These are phyloP conservation scores for Pseudanteris insignis DNA, from an alignment of 2,888 invertebrate genomes.

Conservation along the genomic window DNA sequence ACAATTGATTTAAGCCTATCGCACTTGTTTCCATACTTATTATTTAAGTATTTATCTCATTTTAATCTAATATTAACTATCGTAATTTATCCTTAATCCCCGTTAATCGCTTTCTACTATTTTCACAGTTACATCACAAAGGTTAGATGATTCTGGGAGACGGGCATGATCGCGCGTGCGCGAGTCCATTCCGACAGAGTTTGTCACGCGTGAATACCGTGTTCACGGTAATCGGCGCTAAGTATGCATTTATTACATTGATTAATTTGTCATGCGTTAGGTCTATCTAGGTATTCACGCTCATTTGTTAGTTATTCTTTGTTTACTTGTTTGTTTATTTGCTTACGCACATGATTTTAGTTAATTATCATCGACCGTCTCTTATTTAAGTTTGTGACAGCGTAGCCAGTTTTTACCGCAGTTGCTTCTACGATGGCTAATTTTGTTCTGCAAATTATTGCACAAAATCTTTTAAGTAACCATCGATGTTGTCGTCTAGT, in stretches of 20 bases:
- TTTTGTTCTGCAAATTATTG: too few relatives aligned
- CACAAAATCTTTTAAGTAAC: constrained; percentile 32
- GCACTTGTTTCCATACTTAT: constrained; percentile 19
- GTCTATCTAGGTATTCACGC: constrained; percentile 22
- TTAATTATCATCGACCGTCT: too few relatives aligned
- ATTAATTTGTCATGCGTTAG: constrained; percentile 36
- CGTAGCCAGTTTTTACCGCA: too few relatives aligned
- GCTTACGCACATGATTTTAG: too few relatives aligned
- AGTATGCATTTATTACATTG: constrained; percentile 17
- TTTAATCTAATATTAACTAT: constrained; percentile 20
- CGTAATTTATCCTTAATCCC: constrained; percentile 18
- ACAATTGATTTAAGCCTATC: constrained; percentile 6
- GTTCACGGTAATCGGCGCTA: constrained; percentile 18
- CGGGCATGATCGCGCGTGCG: constrained; percentile 5
- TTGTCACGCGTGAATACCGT: constrained; percentile 13
- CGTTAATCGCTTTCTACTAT: constrained; percentile 7
- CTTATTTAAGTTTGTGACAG: too few relatives aligned
- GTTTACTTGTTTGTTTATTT: too few relatives aligned
- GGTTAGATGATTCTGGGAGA: constrained; percentile 11
- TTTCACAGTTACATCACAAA: constrained; percentile 31
- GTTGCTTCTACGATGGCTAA: too few relatives aligned
- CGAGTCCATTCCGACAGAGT: constrained; percentile 1
- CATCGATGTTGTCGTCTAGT: constrained; percentile 19
- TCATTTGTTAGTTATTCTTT: background rate
- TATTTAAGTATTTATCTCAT: constrained; percentile 32